Base-by-base conservation (phyloP, 2,113 vertebrate genomes). In the Edolisoma coerulescens region DNA sequence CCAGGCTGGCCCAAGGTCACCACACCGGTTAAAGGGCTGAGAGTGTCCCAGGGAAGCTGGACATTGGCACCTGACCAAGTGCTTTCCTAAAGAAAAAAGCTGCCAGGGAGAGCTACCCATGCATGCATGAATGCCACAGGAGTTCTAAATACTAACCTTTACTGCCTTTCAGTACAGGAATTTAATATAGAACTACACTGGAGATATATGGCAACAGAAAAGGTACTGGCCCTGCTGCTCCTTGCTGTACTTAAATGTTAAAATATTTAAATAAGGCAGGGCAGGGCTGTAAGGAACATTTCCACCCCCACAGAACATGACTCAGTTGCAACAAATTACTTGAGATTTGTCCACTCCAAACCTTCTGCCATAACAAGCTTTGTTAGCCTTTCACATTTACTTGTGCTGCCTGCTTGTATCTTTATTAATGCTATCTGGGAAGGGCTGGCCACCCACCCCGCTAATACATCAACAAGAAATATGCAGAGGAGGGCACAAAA, bases 321-420 rank as follows among this genome's bases (percentile, higher is more conserved):
- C 56, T 92, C 90, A 90, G 60, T 88, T 74, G 49, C 47, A 93
- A 90, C 39, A 77, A 88, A 93, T 76, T 64, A 76, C 49, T 82
- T 65, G 63, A 77, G 82, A 73, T 93, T 57, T 90, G 75, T 91
- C 83, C 84, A 77, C 80, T 67, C 49, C 59, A 70, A 91, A 78
- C 33, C 67, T 93, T 57, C 49, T 90, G 27, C 42, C 77, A 13
- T 9, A 91, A 92, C 16, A 88, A 71, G 57, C 56, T 65, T 74
- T 37, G 35, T 74, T 60, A 91, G 75, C 60, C 56, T 78, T 86
- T 80, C 60, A 32, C 71, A 23, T 11, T 41, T 44, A 52, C 37
- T 75, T 54, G 22, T 3, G 42, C n/a, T 44, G 49, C 54, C 61
- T 50, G 37, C 64, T 73, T 35, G 10, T 9, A 30, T 47, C 78